These are phyloP conservation scores for Heptranchias perlo DNA, from an alignment of 2,113 vertebrate species.

Conservation along the genomic window DNA sequence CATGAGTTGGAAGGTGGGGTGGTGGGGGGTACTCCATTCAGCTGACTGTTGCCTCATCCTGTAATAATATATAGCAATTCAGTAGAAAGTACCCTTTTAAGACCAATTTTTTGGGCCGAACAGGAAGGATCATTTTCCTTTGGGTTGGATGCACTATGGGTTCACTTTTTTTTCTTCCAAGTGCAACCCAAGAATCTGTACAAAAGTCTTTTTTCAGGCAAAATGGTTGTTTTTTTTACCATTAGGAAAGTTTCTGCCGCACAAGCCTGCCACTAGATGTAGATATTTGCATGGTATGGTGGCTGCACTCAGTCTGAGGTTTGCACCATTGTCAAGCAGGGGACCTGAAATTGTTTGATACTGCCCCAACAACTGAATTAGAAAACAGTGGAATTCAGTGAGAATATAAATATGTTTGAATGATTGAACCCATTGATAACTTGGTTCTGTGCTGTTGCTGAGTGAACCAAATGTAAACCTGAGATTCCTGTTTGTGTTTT, in stretches of 20 bases:
- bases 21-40: not conserved
- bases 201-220: too few species aligned
- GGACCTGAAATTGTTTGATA: not conserved
- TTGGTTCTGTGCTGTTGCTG: not conserved
- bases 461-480: not conserved
- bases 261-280: not conserved
- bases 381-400: not conserved
- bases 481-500: slow-evolving; percentile 9
- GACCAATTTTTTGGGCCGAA: not conserved
- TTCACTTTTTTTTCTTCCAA: not conserved
- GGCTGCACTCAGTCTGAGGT: not conserved
- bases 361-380: not conserved
- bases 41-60: too few species aligned
- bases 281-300: too few species aligned
- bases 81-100: not conserved
- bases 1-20: not conserved
- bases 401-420: not conserved
- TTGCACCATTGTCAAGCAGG: not conserved
- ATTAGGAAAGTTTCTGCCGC: not conserved
- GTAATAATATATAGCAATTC: too few species aligned
- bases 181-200: not conserved
- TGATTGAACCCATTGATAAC: not conserved
- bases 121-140: not conserved
- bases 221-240: not conserved
- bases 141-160: not conserved